phyloP scores from a whole-genome alignment of 2,888 invertebrate genomes.

The Liopterus haemorrhoidalis region DNA sequence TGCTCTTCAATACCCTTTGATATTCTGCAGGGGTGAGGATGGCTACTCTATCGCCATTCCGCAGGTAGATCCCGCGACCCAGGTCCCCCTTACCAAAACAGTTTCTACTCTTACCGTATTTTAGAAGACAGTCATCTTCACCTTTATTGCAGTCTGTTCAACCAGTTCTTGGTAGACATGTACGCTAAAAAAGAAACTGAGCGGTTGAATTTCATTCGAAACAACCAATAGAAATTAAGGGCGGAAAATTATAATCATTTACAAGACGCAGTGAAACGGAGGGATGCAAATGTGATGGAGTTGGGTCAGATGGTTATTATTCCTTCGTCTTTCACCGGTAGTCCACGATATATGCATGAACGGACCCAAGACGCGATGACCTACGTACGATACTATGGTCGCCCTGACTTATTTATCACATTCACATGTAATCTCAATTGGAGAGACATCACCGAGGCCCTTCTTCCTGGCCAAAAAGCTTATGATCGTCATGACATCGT shows the following conservation, averaged over 20 bases:
- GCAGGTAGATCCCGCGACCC: conserved; percentile 19
- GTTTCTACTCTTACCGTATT: conserved; percentile 31
- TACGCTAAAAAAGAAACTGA: conserved; percentile 34
- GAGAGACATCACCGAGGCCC: conserved; percentile 31
- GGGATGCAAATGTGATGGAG: conserved; percentile 14
- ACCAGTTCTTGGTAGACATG: conserved; percentile 35
- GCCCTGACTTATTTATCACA: conserved; percentile 31
- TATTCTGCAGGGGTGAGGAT: conserved; percentile 33
- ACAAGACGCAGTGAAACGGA: conserved; percentile 36
- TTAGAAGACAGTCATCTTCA: conserved; percentile 22
- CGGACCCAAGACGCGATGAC: conserved; percentile 35
- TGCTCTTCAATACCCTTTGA: conserved; percentile 36
- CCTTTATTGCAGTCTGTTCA: conserved; percentile 30
- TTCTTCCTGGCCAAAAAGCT: conserved; percentile 19
- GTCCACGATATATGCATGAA: conserved; percentile 35
- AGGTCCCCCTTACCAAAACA: conserved; percentile 14
- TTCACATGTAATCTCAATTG: conserved; percentile 33
- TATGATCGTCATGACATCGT: conserved; percentile 36
- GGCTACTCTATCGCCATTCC: conserved; percentile 26
- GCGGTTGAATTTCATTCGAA: no score
- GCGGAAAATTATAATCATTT: conserved; percentile 40
- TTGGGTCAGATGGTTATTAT: conserved; percentile 21
- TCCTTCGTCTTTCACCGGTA: conserved; percentile 33
- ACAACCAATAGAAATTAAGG: conserved; percentile 36
- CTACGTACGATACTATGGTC: conserved; percentile 38